Evolutionary conservation across 2,113 vertebrate genomes (phyloP).

Genomic region (Psammodynastes pulverulentus): DNA sequence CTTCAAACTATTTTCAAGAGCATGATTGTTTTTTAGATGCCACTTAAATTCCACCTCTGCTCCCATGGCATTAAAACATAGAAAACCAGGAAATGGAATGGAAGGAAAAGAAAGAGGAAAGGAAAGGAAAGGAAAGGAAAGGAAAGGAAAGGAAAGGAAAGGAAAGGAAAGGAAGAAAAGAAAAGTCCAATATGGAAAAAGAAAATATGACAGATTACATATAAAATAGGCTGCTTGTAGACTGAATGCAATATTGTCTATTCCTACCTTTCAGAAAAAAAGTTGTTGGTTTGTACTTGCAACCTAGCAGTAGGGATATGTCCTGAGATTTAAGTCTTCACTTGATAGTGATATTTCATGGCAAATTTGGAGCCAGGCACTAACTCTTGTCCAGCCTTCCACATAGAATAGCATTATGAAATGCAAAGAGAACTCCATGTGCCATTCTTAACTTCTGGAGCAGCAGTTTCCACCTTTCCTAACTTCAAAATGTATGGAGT

Average conservation of each 20-base stretch:
- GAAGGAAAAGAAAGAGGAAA: background rate
- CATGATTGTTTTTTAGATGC: background rate
- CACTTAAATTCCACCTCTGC: background rate
- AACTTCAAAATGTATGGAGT: background rate
- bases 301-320: background rate
- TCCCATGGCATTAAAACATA: background rate
- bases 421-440: background rate
- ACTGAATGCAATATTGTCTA: background rate
- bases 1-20: background rate
- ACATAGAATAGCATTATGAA: background rate
- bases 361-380: background rate
- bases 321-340: background rate
- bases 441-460: background rate
- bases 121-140: background rate
- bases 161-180: background rate
- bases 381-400: background rate
- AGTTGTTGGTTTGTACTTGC: background rate
- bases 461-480: background rate
- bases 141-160: background rate
- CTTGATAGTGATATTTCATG: background rate
- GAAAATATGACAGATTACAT: background rate
- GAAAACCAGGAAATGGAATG: background rate
- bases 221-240: background rate
- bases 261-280: background rate
- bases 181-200: background rate